Conservation (phyloP, 2,113 vertebrate species). For the Phainopepla nitens region DNA sequence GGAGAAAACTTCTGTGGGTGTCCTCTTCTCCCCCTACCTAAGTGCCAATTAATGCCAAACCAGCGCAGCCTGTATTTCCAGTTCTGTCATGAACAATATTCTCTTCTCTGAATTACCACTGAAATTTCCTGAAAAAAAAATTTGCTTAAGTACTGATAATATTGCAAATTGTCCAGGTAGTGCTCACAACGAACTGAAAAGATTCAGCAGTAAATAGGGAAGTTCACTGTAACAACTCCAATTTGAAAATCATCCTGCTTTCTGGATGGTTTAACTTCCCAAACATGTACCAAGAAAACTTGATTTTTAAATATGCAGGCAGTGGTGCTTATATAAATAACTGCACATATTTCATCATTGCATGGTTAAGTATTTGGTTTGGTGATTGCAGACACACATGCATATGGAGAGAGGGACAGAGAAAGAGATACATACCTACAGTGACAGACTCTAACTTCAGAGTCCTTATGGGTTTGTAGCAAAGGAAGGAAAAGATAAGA, state of each 20-base stretch:
- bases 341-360: not conserved
- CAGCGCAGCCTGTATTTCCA: not conserved
- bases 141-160: not conserved
- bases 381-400: not conserved
- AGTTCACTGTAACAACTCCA: not conserved
- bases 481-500: not conserved
- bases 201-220: not conserved
- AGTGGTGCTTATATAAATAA: not conserved
- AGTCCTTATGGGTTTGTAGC: not conserved
- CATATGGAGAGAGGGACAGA: not conserved
- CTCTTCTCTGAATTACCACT: not conserved
- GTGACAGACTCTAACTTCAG: not conserved
- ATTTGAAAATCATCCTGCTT: not conserved
- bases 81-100: not conserved
- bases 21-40: too few species aligned
- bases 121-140: not conserved
- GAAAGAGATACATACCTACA: not conserved
- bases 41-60: too few species aligned
- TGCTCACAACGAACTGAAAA: not conserved
- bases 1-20: too few species aligned
- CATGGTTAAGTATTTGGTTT: not conserved
- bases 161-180: not conserved
- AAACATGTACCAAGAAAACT: not conserved
- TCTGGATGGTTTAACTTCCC: not conserved
- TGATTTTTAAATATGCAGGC: not conserved